Conservation (phyloP, 2,888 invertebrate species). For the Megaustenia siamemsis region DNA sequence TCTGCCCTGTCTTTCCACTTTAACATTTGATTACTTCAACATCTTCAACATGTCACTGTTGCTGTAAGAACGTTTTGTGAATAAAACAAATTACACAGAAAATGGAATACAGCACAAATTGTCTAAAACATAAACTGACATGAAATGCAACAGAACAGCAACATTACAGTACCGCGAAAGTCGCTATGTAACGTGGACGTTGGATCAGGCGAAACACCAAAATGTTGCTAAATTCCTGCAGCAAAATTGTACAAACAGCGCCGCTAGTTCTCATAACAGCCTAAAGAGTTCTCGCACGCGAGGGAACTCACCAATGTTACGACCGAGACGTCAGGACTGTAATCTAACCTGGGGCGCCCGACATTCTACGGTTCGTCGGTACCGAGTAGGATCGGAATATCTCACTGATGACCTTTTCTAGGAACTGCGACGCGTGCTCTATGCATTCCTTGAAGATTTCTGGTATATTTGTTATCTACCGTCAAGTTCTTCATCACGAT, state of each 20-base stretch:
- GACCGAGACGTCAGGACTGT: neutral
- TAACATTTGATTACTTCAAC: no score
- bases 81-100: no score
- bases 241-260: neutral
- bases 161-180: neutral
- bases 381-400: neutral
- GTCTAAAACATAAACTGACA: no score
- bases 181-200: neutral
- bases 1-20: no score
- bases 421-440: no score
- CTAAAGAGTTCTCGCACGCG: neutral
- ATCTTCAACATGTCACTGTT: no score
- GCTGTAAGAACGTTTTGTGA: no score
- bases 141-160: neutral
- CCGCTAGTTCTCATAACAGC: neutral
- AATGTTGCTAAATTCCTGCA: neutral
- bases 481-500: no score
- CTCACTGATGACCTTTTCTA: neutral
- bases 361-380: neutral
- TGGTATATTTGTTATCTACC: no score
- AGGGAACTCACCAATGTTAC: neutral
- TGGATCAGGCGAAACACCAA: neutral
- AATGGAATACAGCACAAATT: no score
- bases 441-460: no score
- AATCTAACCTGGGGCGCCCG: neutral